Evolutionary conservation across 1,140 invertebrate species (phyloP), one percentile per base, ranked within the genome.

Genomic region (Formica exsecta): DNA sequence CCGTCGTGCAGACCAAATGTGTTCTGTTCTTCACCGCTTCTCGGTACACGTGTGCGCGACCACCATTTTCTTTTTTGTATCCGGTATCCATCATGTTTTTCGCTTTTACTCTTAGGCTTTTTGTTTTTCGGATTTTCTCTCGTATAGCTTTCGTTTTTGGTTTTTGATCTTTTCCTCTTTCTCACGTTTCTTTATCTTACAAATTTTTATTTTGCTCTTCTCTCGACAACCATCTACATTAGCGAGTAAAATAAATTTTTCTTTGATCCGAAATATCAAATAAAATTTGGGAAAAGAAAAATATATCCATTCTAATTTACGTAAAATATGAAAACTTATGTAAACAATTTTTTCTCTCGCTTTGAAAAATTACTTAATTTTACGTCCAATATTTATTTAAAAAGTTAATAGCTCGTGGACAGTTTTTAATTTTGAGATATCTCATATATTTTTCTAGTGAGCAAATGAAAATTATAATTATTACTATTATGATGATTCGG

Each of bases 1-100:
- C 87, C 85, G 92, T 89, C 87, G 86, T 87, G 51, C 66, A 62
- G 51, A 71, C 83, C 79, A 86, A 70, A 74, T 54, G 29, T 64
- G 59, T 57, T 25, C 71, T 66, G 73, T 59, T 66, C n/a, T 66
- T 77, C 61, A 32, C 11, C 61, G 13, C 22, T 32, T 71, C 32
- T 77, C 22, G 29, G n/a, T 51, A 16, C 44, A 25, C 57, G 41
- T 74, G 38, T 38, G 29, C 41, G 3, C 59, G 13, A 38, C 32
- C 32, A 64, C 11, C 66, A 54, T 64, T 85, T 77, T 36, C 57
- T 76, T 64, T 36, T 41, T 76, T 64, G 29, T 13, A 54, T 64
- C 29, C n/a, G 38, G n/a, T 11, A 73, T 81, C 38, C 25, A 19
- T 59, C 68, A 25, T 25, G 32, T 83, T 83, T 83, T 73, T 81